Evolutionary conservation across 2,113 vertebrate species (phyloP).

Genomic region (Lagopus leucura): DNA sequence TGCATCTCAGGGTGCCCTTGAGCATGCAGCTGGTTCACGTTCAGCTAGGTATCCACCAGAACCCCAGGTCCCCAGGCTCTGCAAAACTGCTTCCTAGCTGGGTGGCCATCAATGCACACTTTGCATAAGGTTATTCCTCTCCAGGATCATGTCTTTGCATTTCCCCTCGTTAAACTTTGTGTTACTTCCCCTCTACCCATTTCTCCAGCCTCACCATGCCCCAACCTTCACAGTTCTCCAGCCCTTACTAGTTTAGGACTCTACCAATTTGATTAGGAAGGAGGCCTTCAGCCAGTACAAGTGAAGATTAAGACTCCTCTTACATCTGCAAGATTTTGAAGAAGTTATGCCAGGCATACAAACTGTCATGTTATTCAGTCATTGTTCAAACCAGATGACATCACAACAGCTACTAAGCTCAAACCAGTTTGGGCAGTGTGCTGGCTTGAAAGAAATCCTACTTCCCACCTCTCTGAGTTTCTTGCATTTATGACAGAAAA

Average conservation of each 20-base stretch:
- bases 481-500: no score
- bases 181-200: neutral
- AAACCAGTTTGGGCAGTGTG: neutral
- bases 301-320: neutral
- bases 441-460: neutral
- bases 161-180: neutral
- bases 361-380: neutral
- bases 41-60: neutral
- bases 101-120: no score
- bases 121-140: neutral
- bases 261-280: neutral
- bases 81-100: neutral
- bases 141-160: neutral
- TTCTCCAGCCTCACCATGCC: neutral
- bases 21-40: neutral
- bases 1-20: fast-evolving
- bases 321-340: neutral
- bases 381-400: neutral
- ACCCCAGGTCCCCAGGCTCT: neutral
- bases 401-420: neutral
- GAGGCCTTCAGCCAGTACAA: neutral
- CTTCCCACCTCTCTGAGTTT: neutral
- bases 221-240: neutral
- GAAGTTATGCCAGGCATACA: neutral
- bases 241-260: neutral